These are phyloP conservation scores for Apamea epomidion DNA, from an alignment of 2,888 invertebrate species.

Conservation along the genomic window DNA sequence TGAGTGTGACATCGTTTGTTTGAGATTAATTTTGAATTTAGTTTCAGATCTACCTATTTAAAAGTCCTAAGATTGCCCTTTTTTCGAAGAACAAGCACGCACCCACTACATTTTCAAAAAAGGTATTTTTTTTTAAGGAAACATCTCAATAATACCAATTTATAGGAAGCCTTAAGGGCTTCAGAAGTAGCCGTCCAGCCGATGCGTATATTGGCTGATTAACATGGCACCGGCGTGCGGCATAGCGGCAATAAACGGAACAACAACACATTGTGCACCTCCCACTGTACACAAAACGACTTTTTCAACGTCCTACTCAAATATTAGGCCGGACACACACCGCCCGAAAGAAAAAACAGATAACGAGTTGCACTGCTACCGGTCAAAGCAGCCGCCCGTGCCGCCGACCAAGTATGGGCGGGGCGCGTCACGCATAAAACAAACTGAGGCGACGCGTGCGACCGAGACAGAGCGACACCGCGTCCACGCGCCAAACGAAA, in stretches of 20 bases:
- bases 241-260: conserved; percentile 78
- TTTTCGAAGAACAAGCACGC: background rate
- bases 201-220: conserved; percentile 60
- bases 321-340: conserved; percentile 88
- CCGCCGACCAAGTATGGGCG: conserved; percentile 84
- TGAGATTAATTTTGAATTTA: background rate
- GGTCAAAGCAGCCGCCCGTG: conserved; percentile 85
- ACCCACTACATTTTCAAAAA: background rate
- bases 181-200: conserved; percentile 50
- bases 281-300: conserved; percentile 84
- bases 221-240: conserved; percentile 61
- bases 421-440: conserved; percentile 90
- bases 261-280: conserved; percentile 76
- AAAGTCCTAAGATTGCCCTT: too few species aligned
- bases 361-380: conserved; percentile 88
- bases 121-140: background rate
- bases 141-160: conserved; percentile 17
- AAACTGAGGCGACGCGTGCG: conserved; percentile 83
- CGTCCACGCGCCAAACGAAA: conserved; percentile 69
- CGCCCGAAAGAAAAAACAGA: conserved; percentile 84
- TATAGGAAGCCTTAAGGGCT: conserved; percentile 7
- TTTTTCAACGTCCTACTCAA: conserved; percentile 86
- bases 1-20: background rate
- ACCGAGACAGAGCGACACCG: conserved; percentile 75
- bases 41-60: background rate